Conservation (phyloP, 2,797 vertebrate species). For the Catostomus latipinnis region DNA sequence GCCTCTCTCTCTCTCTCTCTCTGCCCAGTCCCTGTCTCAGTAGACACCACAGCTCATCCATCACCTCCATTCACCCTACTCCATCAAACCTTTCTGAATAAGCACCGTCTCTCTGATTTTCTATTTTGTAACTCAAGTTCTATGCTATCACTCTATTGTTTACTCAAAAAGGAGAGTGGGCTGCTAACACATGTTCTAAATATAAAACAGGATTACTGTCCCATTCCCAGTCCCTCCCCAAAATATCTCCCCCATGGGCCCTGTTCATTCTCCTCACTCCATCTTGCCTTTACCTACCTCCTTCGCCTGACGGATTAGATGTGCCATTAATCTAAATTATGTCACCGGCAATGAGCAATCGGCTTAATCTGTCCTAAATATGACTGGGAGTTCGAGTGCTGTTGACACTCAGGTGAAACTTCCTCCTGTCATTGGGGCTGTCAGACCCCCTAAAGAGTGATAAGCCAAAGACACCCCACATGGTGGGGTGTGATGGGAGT, state of each 20-base stretch:
- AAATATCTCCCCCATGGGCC: slow-evolving; percentile 1
- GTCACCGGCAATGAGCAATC: slow-evolving; percentile 69
- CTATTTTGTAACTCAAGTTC: slow-evolving; percentile 57
- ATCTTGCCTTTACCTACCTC: not conserved
- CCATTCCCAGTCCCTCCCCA: too few relatives aligned
- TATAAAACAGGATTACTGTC: too few relatives aligned
- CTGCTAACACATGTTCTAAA: too few relatives aligned
- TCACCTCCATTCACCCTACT: slow-evolving; percentile 62
- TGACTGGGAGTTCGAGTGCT: slow-evolving; percentile 7
- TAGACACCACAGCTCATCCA: slow-evolving; percentile 65
- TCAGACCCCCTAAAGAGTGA: too few relatives aligned
- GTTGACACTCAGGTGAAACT: slow-evolving; percentile 14
- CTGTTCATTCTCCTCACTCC: not conserved
- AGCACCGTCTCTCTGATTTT: slow-evolving; percentile 51
- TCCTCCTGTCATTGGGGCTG: slow-evolving; percentile 24
- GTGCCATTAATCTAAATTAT: slow-evolving; percentile 78
- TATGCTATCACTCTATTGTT: slow-evolving; percentile 69
- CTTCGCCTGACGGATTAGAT: slow-evolving; percentile 72
- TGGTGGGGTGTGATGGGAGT: too few relatives aligned
- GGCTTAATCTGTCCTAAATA: slow-evolving; percentile 61
- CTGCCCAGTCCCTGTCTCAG: slow-evolving; percentile 39
- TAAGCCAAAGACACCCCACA: too few relatives aligned
- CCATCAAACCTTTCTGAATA: slow-evolving; percentile 60
- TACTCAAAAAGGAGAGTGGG: slow-evolving; percentile 71
- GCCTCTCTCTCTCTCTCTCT: slow-evolving; percentile 41